Percentiles rank a stretch among this genome's conserved stretches.
Evolutionary conservation across 1,140 invertebrate genomes (phyloP).

Genomic region (Neuroterus valhalla): DNA sequence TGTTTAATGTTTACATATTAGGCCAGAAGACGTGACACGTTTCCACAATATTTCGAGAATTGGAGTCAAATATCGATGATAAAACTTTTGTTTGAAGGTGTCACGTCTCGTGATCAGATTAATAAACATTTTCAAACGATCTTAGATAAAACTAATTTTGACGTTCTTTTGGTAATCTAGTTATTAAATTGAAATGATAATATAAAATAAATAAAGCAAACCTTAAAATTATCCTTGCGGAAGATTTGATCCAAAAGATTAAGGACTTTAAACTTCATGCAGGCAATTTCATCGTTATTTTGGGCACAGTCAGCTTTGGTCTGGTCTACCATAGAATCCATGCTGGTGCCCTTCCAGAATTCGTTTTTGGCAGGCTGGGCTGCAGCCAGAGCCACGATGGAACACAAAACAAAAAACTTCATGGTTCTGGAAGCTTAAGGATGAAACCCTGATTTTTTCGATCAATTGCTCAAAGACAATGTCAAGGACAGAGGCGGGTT

Average conservation of each 20-base stretch:
- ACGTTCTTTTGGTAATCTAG: too few relatives aligned
- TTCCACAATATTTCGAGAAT: too few relatives aligned
- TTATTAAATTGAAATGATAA: too few relatives aligned
- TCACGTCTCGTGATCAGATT: too few relatives aligned
- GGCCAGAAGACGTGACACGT: too few relatives aligned
- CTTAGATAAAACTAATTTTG: too few relatives aligned
- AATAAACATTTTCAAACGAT: too few relatives aligned
- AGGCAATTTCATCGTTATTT: slow-evolving; percentile 85
- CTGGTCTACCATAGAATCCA: slow-evolving; percentile 84
- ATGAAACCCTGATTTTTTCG: slow-evolving; percentile 42
- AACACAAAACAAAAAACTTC: slow-evolving; percentile 64
- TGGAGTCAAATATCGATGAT: too few relatives aligned
- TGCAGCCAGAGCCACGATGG: slow-evolving; percentile 72
- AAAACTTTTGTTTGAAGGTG: too few relatives aligned
- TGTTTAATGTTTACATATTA: too few relatives aligned
- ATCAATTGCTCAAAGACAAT: slow-evolving; percentile 29
- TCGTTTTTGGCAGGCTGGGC: slow-evolving; percentile 79
- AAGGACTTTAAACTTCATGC: slow-evolving; percentile 87
- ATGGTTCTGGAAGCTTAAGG: slow-evolving; percentile 42
- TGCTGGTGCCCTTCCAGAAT: slow-evolving; percentile 81
- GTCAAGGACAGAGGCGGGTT: slow-evolving; percentile 56
- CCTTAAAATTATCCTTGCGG: slow-evolving; percentile 86
- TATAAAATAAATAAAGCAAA: slow-evolving; percentile 55
- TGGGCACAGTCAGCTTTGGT: slow-evolving; percentile 82
- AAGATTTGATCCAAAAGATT: slow-evolving; percentile 85